Conservation (phyloP, 2,113 vertebrate species). For the Sinocyclocheilus grahami region DNA sequence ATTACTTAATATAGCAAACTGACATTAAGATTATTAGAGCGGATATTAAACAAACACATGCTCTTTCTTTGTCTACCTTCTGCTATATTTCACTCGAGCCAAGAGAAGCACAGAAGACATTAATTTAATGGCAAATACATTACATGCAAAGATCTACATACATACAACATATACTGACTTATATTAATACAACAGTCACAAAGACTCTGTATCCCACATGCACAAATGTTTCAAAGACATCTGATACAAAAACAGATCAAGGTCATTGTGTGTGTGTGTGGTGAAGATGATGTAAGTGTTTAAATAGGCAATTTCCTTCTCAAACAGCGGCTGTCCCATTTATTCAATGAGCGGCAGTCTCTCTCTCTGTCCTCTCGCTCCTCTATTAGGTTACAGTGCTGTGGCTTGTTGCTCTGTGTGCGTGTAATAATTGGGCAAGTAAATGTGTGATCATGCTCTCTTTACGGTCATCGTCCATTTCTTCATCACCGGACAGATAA, state of each 20-base stretch:
- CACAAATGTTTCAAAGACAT: conserved; percentile 27
- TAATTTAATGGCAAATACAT: background rate
- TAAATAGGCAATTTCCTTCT: conserved; percentile 41
- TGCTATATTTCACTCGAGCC: background rate
- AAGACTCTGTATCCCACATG: background rate
- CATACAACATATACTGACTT: background rate
- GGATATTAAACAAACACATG: conserved; percentile 24
- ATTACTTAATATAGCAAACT: conserved; percentile 25
- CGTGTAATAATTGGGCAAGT: conserved; percentile 13
- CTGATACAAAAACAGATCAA: conserved; percentile 15
- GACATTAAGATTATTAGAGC: conserved; percentile 48
- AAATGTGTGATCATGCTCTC: conserved; percentile 42
- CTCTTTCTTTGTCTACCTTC: conserved; percentile 5
- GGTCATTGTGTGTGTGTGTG: conserved; percentile 25
- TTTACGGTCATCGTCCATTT: background rate
- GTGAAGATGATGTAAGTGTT: conserved; percentile 25
- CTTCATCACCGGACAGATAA: conserved; percentile 18
- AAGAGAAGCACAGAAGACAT: background rate
- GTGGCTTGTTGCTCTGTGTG: conserved; percentile 18
- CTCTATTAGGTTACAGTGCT: conserved; percentile 33
- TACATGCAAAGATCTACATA: background rate
- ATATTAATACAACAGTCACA: background rate
- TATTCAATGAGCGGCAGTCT: conserved; percentile 31
- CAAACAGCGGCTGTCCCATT: conserved; percentile 24
- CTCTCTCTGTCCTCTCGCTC: background rate